Evolutionary conservation across 2,888 invertebrate species (phyloP), one percentile per base, ranked within the genome.

Genomic region (Synergus itoensis): DNA sequence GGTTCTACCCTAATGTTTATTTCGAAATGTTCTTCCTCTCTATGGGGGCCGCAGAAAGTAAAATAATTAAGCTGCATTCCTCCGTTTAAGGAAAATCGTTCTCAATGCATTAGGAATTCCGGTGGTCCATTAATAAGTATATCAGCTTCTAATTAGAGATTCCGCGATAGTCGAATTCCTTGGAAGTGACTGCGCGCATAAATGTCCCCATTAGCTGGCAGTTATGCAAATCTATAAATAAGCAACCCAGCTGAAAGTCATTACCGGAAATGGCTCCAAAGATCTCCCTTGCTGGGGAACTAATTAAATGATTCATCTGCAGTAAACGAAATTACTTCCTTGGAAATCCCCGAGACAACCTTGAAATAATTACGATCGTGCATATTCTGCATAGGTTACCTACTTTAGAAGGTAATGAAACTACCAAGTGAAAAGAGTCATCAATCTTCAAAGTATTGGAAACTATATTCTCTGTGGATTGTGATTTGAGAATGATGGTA

Each of bases 181-280:
- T 65, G 16, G 48, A 80, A 76, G 64, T 43, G 48, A 41, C 36
- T 41, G 18, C 21, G 60, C 21, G 77, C 28, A 48, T 18, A 63
- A 77, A 63, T 48, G 62, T 77, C 36, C 64, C 77, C 43, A 77
- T 77, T 64, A 77, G 64, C 64, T 21, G 62, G 43, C 28, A 69
- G 65, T 69, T 67, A 69, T 57, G 78, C 77, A 79, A 82, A 81
- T 67, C 69, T 80, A 80, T 79, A 80, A 82, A 81, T 81, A 84
- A 79, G 79, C 40, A 75, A 79, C 60, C 64, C 78, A 79, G 79
- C 64, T 80, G 82, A 78, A 82, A 78, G 82, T 77, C 81, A 83
- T 88, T 86, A 87, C 85, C 85, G 87, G 86, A 89, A 89, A 86
- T 84, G 83, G 81, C 84, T 86, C 82, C 84, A 83, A 84, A 86